Base-by-base conservation (phyloP, 2,113 vertebrate species). In the Typhlomys cinereus region DNA sequence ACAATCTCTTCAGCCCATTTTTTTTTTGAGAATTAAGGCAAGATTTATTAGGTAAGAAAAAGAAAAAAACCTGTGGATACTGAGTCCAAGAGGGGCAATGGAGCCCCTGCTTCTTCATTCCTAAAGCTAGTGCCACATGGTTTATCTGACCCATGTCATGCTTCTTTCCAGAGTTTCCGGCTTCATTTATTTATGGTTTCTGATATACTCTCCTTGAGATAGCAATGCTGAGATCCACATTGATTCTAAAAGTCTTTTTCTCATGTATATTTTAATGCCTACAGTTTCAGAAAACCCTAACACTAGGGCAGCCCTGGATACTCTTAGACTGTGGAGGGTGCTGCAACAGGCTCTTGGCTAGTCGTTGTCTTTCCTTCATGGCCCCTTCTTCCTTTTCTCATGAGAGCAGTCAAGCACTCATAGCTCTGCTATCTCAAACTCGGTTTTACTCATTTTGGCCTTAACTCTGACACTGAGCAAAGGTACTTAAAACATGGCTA, bases 101-200 rank as follows among this genome's bases (percentile, higher is more conserved):
- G n/a, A n/a, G n/a, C n/a, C n/a, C n/a, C n/a, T n/a, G n/a, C n/a
- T n/a, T n/a, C n/a, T n/a, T n/a, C n/a, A n/a, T n/a, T n/a, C n/a
- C n/a, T n/a, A n/a, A n/a, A n/a, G n/a, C n/a, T n/a, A n/a, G n/a
- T n/a, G n/a, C n/a, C n/a, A n/a, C n/a, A n/a, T n/a, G n/a, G n/a
- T n/a, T 89, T 78, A 75, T n/a, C 41, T 41, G 21, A 66, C n/a
- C 7, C 21, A 94, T 88, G 44, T 66, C 48, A 57, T 85, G 17
- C 29, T 89, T 90, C 73, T 82, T 90, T 95, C 67, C 39, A 87
- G 71, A 82, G 50, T 86, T 73, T 74, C 41, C 61, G 23, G 8
- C 50, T 23, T 93, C 78, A 73, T 25, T 17, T 39, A 74, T 69
- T 4, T 7, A 18, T n/a, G 36, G 39, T 50, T 88, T 86, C 50